Base-by-base conservation (phyloP, 2,888 invertebrate species). In the Ichneumon xanthorius region DNA sequence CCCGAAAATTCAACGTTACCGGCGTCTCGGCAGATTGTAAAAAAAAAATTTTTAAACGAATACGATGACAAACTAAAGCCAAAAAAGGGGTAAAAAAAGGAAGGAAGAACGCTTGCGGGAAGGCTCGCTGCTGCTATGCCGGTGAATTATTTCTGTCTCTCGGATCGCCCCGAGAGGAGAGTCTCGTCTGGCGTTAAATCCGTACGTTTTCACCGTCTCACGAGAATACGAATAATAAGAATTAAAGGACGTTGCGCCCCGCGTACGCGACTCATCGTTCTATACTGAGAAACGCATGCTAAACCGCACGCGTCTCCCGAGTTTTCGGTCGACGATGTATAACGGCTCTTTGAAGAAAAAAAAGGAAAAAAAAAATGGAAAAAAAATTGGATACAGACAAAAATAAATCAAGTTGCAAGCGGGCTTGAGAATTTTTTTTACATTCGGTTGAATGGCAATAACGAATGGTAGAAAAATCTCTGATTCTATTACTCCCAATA, bases 71-170 rank as follows among this genome's bases (percentile, higher is more conserved):
- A 61, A 30, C 11, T 14, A 6, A 30, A 26, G 26, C 16, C 3
- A 19, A 61, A 61, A 30, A 30, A 16, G 14, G 1, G 26, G 4
- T 1, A 61, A 61, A 11, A 11, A 61, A 30, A 61, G 58, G 26
- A 61, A 30, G 61, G 61, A 61, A 61, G 61, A 26, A 30, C 30
- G 26, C 61, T 61, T 30, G 61, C 61, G 30, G 30, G 26, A 61
- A 61, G 30, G 26, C 61, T 61, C 30, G 65, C 65, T 19, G 75
- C 75, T 75, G 75, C 65, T 76, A 65, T 67, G 76, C 53, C 67
- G 79, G 71, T 65, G 75, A 85, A 82, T 85, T 85, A 85, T 85
- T 85, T 85, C 79, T 55, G 85, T 85, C 85, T 78, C 81, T 82
- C 65, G 77, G 70, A 82, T 76, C 65, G 33, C 65, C 65, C 65